These are phyloP conservation scores for Otocyon megalotis DNA, from an alignment of 2,113 vertebrate genomes.

Conservation along the genomic window DNA sequence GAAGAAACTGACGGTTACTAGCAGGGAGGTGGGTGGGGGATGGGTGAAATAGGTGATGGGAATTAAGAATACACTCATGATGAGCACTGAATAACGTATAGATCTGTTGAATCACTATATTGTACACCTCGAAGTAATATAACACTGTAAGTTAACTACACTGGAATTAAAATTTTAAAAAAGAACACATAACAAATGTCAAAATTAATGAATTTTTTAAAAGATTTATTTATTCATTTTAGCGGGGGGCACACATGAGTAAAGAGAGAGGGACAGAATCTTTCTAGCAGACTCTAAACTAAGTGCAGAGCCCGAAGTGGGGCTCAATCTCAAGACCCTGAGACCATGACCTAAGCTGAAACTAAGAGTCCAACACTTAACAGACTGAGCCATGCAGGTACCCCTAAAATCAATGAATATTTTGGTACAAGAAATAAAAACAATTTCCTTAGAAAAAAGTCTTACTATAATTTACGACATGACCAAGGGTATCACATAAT, in stretches of 20 bases:
- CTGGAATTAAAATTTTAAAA: neutral
- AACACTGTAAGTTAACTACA: neutral
- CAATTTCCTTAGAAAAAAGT: neutral
- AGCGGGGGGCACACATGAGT: neutral
- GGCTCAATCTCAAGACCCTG: neutral
- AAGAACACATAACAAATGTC: neutral
- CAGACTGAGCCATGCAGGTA: neutral
- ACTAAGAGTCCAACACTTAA: neutral
- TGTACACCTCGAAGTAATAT: neutral
- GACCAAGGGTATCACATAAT: neutral
- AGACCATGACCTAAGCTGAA: neutral
- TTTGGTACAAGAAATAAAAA: neutral
- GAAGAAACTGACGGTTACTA: neutral
- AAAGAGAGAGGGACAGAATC: neutral
- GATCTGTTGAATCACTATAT: neutral
- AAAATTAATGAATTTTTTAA: neutral
- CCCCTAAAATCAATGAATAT: neutral
- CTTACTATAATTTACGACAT: neutral
- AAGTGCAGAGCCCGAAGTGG: neutral
- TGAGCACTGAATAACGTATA: neutral
- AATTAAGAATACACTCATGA: neutral
- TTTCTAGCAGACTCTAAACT: neutral
- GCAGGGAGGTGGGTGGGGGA: neutral
- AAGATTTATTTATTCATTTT: neutral
- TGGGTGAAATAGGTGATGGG: neutral